Conservation (phyloP, 2,113 vertebrate species). For the Pipra filicauda region DNA sequence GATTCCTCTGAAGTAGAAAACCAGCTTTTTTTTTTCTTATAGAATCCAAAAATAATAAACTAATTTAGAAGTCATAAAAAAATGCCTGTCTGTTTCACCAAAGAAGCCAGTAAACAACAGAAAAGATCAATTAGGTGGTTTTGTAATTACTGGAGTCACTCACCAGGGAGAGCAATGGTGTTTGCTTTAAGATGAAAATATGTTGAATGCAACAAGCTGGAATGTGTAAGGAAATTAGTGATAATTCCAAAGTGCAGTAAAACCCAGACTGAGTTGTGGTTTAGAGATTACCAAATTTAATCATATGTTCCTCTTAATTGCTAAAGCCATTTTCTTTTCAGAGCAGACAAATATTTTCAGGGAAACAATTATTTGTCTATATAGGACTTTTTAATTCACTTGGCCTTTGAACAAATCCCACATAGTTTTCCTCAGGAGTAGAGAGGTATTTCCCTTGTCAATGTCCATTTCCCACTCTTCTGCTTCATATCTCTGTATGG, state of each 20-base stretch:
- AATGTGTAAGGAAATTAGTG: neutral
- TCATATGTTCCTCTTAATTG: neutral
- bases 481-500: neutral
- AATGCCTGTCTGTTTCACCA: neutral
- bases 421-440: neutral
- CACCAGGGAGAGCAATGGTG: neutral
- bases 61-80: neutral
- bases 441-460: neutral
- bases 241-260: neutral
- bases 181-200: neutral
- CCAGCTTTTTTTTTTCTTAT: neutral
- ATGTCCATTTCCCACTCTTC: neutral
- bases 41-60: slow-evolving; percentile 53
- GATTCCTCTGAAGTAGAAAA: slow-evolving; percentile 18
- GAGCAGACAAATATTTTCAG: neutral
- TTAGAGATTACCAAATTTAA: neutral
- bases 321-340: neutral
- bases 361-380: neutral
- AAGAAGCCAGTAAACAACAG: neutral
- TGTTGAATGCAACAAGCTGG: neutral
- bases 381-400: neutral
- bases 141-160: neutral
- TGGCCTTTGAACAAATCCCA: neutral
- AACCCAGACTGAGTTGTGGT: neutral
- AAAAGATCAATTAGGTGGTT: slow-evolving; percentile 14